Conservation (phyloP, 2,888 invertebrate genomes). For the Boloria selene region DNA sequence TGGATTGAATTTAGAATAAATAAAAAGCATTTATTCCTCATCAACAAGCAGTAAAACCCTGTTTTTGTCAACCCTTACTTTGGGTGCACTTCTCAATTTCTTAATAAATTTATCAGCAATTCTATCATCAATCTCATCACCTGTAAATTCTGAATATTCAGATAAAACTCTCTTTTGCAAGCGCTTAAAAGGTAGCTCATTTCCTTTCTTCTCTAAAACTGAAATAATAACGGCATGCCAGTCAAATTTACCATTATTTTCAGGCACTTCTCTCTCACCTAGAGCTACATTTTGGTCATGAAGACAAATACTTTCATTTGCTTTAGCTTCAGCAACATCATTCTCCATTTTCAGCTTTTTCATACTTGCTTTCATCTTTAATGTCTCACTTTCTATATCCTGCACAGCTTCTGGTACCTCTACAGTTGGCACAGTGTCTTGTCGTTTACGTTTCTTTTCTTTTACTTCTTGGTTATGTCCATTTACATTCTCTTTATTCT, state of each 20-base stretch:
- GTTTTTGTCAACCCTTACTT: conserved; percentile 84
- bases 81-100: conserved; percentile 85
- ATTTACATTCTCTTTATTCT: conserved; percentile 62
- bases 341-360: conserved; percentile 63
- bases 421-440: conserved; percentile 64
- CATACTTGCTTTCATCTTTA: conserved; percentile 56
- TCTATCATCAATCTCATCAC: conserved; percentile 82
- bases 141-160: conserved; percentile 82
- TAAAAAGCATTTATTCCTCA: conserved; percentile 39
- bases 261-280: conserved; percentile 53
- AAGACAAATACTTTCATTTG: conserved; percentile 65
- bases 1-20: conserved; percentile 16
- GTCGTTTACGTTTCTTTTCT: conserved; percentile 68
- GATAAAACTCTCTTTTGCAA: conserved; percentile 88
- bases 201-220: conserved; percentile 78
- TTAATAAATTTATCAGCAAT: conserved; percentile 87
- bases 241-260: conserved; percentile 66
- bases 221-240: conserved; percentile 78
- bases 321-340: conserved; percentile 39
- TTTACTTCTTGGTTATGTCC: conserved; percentile 48
- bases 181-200: conserved; percentile 87
- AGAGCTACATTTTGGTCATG: conserved; percentile 77
- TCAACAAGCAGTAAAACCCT: conserved; percentile 68
- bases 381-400: conserved; percentile 47
- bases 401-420: conserved; percentile 45